Evolutionary conservation across 2,113 vertebrate genomes (phyloP).

Genomic region (Hystrix brachyura): DNA sequence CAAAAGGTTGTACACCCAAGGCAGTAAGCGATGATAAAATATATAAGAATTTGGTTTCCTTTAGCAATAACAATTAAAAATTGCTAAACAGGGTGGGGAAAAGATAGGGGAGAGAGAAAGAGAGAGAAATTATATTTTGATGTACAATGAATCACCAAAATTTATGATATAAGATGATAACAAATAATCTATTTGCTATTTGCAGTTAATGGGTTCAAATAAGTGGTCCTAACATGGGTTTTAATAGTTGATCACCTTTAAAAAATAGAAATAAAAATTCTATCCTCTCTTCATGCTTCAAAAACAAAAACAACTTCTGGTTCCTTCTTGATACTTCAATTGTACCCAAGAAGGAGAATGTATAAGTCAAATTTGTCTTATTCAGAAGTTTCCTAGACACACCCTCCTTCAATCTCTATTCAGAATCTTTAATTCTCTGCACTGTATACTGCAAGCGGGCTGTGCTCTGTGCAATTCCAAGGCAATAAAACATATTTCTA

Average conservation of each 20-base stretch:
- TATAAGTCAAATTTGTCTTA: neutral
- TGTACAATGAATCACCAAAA: neutral
- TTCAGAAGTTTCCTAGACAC: neutral
- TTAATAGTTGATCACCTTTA: neutral
- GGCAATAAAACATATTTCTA: neutral
- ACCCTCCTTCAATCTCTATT: neutral
- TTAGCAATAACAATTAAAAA: neutral
- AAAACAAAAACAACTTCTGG: neutral
- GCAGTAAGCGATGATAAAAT: neutral
- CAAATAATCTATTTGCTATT: neutral
- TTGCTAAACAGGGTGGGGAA: neutral
- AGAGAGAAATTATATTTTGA: neutral
- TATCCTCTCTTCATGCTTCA: neutral
- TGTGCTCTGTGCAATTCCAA: neutral
- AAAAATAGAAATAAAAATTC: neutral
- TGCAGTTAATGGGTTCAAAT: neutral
- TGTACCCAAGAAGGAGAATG: neutral
- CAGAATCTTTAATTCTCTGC: neutral
- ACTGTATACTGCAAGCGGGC: accelerated
- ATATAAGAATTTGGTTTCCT: neutral
- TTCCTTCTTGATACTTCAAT: neutral
- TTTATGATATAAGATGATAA: neutral
- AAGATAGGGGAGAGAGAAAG: neutral
- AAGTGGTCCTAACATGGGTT: neutral
- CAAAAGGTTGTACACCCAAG: neutral